A percentile compares a stretch with the other conserved stretches of the same genome.
phyloP scores from a whole-genome alignment of 2,797 vertebrate genomes.

The Takifugu ocellatus region DNA sequence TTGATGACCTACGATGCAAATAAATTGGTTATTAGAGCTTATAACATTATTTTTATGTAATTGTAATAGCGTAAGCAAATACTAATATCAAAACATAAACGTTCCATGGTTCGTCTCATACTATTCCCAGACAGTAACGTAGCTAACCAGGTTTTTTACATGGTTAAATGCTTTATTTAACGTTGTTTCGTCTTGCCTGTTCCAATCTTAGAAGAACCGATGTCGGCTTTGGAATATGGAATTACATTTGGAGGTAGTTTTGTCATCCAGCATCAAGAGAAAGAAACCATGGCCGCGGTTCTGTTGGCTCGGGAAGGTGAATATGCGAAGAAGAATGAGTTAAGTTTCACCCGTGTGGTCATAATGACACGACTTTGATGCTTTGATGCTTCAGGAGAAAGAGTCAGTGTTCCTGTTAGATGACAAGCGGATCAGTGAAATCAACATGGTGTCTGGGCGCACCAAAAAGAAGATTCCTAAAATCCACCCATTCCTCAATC shows the following conservation, averaged over 20 bases:
- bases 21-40: no score
- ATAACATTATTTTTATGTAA: no score
- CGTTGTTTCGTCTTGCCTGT: not conserved
- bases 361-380: not conserved
- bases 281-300: slow-evolving; percentile 91
- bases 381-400: slow-evolving; percentile 79
- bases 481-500: slow-evolving; percentile 83
- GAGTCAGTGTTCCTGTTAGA: slow-evolving; percentile 90
- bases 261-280: slow-evolving; percentile 87
- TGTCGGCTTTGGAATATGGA: slow-evolving; percentile 76
- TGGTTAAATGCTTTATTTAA: not conserved
- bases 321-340: not conserved
- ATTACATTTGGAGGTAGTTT: slow-evolving; percentile 86
- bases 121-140: no score
- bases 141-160: not conserved
- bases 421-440: slow-evolving; percentile 86
- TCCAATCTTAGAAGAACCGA: not conserved
- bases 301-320: slow-evolving; percentile 91
- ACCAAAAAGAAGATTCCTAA: slow-evolving; percentile 88
- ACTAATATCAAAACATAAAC: no score
- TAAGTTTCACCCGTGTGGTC: not conserved
- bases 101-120: no score
- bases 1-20: no score
- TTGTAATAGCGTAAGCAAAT: no score
- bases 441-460: slow-evolving; percentile 86